These are phyloP conservation scores for Dermolepida albohirtum DNA, from an alignment of 2,888 invertebrate species.

Conservation along the genomic window DNA sequence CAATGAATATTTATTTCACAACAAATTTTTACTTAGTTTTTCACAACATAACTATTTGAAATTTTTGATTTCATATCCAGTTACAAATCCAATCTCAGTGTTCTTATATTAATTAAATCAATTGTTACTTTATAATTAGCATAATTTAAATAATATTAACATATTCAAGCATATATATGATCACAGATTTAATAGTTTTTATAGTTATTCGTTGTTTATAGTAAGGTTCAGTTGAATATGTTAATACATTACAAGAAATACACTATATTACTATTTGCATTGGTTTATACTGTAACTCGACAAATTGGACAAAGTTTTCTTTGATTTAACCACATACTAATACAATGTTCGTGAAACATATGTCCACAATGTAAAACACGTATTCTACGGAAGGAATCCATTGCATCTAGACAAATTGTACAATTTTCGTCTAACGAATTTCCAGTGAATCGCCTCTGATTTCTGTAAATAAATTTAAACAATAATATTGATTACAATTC, in stretches of 20 bases:
- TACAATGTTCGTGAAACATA: conserved; percentile 44
- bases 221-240: neutral
- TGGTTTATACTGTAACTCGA: conserved; percentile 16
- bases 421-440: conserved; percentile 42
- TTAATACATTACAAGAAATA: neutral
- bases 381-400: conserved; percentile 38
- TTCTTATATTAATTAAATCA: no score
- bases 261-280: neutral
- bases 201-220: no score
- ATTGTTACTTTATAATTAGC: no score
- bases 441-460: conserved; percentile 46
- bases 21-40: neutral
- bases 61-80: no score
- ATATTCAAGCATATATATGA: no score
- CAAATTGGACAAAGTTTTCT: conserved; percentile 29
- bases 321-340: conserved; percentile 29
- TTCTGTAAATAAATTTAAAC: conserved; percentile 26
- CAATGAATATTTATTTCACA: no score
- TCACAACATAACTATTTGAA: neutral
- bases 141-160: no score
- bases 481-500: conserved; percentile 18
- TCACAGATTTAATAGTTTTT: no score
- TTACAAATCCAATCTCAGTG: no score
- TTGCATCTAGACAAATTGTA: conserved; percentile 47
- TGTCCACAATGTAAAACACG: conserved; percentile 46